Evolutionary conservation across 2,113 vertebrate species (phyloP).

Genomic region (Acrocephalus arundinaceus): DNA sequence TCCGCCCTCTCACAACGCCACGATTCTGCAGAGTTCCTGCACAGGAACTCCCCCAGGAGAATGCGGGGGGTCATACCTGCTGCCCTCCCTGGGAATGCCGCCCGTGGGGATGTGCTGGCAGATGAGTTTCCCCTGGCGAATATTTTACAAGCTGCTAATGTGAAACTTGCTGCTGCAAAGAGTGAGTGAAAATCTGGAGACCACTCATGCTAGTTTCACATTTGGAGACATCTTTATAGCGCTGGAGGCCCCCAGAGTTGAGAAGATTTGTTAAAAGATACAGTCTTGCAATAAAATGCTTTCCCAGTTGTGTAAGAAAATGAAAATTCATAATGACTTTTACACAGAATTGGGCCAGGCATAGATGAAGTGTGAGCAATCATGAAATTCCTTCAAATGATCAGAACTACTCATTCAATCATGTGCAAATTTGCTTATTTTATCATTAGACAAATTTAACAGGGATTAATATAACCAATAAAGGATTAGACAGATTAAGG

Average conservation of each 20-base stretch:
- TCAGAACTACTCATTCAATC: background rate
- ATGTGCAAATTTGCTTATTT: background rate
- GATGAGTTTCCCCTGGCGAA: background rate
- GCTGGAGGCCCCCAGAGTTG: background rate
- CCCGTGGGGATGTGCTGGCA: background rate
- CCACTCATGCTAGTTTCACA: fast-evolving
- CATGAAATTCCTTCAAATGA: background rate
- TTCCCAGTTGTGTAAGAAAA: background rate
- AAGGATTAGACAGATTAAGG: conserved; percentile 25
- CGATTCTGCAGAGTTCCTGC: fast-evolving
- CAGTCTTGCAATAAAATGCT: background rate
- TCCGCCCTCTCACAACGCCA: fast-evolving
- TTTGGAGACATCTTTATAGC: background rate
- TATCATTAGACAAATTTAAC: background rate
- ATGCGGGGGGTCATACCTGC: fast-evolving
- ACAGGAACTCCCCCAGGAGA: background rate
- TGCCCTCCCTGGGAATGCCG: background rate
- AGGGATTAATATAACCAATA: background rate
- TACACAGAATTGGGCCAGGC: background rate
- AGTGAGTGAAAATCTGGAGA: background rate
- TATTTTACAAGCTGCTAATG: background rate
- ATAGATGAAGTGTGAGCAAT: background rate
- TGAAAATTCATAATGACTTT: background rate
- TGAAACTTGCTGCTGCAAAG: background rate
- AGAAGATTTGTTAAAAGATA: background rate